Base-by-base conservation (phyloP, 2,888 invertebrate species). In the Chrysolina oricalcia region DNA sequence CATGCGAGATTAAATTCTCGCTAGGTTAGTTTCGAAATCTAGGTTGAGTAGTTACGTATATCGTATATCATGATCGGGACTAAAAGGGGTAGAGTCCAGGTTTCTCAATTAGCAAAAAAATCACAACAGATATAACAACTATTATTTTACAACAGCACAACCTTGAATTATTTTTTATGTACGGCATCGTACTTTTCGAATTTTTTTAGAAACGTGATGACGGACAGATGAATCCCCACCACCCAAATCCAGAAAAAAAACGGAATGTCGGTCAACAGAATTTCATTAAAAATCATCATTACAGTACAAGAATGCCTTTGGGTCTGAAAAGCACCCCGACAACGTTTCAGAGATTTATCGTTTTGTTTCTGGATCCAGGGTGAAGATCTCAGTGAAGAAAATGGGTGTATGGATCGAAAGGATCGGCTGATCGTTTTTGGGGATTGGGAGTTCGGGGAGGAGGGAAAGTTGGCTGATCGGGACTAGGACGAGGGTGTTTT, bases 121-220 rank as follows among this genome's bases (percentile, higher is more conserved):
- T 88, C 88, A 89, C 89, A 89, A 89, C 89, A 89, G 87, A 88
- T 88, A 88, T 88, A 89, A 89, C 88, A 89, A 89, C 89, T 88
- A 88, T 85, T 87, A 88, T 85, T 88, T 88, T 88, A 89, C 88
- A 89, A 88, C 88, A 89, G 89, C 89, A 89, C 89, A 89, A 89
- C 89, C 89, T 89, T 88, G 87, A 87, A 87, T 86, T 87, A 86
- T 86, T 87, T 86, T 86, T 82, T 85, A 86, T 86, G 87, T 86
- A 86, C 86, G 85, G 83, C 81, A 17, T 81, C 82, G 85, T 85
- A 85, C 83, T 84, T 83, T 84, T 86, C 84, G 84, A 81, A 81
- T 85, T 85, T 83, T 85, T 84, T 83, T 83, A 83, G 82, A 83
- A 84, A 83, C 80, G 83, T 80, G 82, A 81, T 78, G 80, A 77